Base-by-base conservation (phyloP, 2,888 invertebrate genomes). In the Epiperipatus broadwayi region DNA sequence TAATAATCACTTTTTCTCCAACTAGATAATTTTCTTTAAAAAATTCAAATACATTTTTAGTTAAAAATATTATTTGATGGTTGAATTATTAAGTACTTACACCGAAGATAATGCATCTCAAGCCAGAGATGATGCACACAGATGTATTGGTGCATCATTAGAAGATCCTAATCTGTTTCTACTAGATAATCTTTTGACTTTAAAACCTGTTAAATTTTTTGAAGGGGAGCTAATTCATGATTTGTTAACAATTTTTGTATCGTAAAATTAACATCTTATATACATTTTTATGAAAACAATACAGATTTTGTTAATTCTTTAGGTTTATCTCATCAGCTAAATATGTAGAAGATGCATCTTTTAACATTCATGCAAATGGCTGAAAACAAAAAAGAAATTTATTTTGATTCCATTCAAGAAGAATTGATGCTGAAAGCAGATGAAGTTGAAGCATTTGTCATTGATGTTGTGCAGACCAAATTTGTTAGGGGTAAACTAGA, bases 281-380 rank as follows among this genome's bases (percentile, higher is more conserved):
- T 83, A 50, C 71, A 77, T 45, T 97, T 97, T 60, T 89, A 93
- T 57, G 72, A 80, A 50, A 75, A 77, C 52, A 83, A 93, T 54
- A 81, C 79, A 55, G 84, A 89, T 54, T 89, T 87, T 63, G 78
- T 91, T 10, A 76, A 64, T 42, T 58, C 60, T 28, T 54, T 43
- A 57, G 61, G 87, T 32, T 62, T 93, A 35, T 81, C 83, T 53
- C 91, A 93, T 56, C 85, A 89, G 52, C 78, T 84, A 53, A 89
- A 91, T 54, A 71, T 89, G 63, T 80, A 85, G 54, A 97, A 97
- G 63, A 95, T 97, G 87, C 72, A 93, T 45, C 67, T 95, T 51
- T 59, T 97, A 39, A 84, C 93, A 0, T 87, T 97, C 56, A 93
- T 97, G 84, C 89, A 91, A 57, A 70, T 97, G 65, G 91, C 93